These are phyloP conservation scores for Maccullochella peelii DNA, from an alignment of 2,113 vertebrate species.

Conservation along the genomic window DNA sequence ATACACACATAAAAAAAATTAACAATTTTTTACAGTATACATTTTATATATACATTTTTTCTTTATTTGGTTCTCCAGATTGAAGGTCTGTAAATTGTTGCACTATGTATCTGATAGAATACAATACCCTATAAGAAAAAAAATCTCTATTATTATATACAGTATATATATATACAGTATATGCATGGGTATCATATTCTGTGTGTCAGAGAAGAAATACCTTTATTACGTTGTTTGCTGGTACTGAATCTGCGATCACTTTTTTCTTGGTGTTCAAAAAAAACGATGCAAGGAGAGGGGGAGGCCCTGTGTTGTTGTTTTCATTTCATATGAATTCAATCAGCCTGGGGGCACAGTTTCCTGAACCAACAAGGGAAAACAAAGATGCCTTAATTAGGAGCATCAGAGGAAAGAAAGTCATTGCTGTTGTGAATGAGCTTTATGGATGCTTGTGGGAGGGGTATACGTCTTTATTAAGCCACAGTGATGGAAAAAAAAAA, in stretches of 20 bases:
- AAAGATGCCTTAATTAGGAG: constrained; percentile 68
- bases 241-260: neutral
- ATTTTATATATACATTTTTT: constrained; percentile 1
- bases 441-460: constrained; percentile 29
- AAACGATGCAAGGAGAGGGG: neutral
- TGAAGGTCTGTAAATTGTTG: constrained; percentile 6
- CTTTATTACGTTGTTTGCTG: neutral
- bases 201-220: neutral
- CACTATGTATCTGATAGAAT: neutral
- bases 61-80: neutral
- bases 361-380: constrained; percentile 65
- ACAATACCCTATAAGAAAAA: neutral
- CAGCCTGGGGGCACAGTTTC: constrained; percentile 54
- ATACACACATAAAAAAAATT: too few species aligned
- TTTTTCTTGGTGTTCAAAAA: neutral
- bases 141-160: neutral
- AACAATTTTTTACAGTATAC: too few species aligned
- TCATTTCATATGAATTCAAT: constrained; percentile 47
- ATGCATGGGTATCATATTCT: neutral
- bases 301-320: neutral
- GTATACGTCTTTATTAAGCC: constrained; percentile 46
- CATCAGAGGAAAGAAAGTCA: constrained; percentile 50
- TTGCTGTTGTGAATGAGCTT: constrained; percentile 50
- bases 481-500: constrained; percentile 10
- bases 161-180: too few species aligned